phyloP scores from a whole-genome alignment of 2,888 invertebrate species.

The Orgyia antiqua region DNA sequence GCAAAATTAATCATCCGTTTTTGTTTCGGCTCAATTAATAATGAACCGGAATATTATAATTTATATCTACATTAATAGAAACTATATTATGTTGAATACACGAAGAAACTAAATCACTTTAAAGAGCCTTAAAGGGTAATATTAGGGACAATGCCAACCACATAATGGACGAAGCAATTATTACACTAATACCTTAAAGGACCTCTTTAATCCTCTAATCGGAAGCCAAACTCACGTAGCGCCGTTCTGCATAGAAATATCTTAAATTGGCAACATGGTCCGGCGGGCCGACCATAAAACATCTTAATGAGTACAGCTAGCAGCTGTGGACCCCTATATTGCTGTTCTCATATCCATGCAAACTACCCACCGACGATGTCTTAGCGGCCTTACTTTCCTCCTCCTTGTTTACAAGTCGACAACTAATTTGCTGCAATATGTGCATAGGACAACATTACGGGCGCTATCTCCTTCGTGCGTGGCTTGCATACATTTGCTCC shows the following conservation, averaged over 20 bases:
- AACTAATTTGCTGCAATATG: constrained; percentile 80
- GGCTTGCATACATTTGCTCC: constrained; percentile 75
- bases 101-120: constrained; percentile 31
- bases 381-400: constrained; percentile 72
- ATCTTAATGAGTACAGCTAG: constrained; percentile 78
- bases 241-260: constrained; percentile 77
- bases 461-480: constrained; percentile 73
- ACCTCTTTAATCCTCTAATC: constrained; percentile 76
- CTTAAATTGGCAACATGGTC: constrained; percentile 77
- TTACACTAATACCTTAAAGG: constrained; percentile 74
- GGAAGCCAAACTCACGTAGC: constrained; percentile 75
- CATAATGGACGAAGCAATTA: constrained; percentile 71
- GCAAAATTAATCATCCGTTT: constrained; percentile 31
- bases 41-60: constrained; percentile 6
- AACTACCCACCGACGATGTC: constrained; percentile 72
- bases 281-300: constrained; percentile 77
- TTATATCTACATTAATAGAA: too few species aligned
- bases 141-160: constrained; percentile 54
- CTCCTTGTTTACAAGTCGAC: constrained; percentile 75
- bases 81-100: constrained; percentile 15
- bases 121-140: constrained; percentile 30
- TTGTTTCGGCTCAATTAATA: constrained; percentile 20
- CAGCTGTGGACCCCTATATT: constrained; percentile 76
- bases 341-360: constrained; percentile 78
- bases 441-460: constrained; percentile 77